Evolutionary conservation across 2,888 invertebrate species (phyloP).

Genomic region (Anarsia innoxiella): DNA sequence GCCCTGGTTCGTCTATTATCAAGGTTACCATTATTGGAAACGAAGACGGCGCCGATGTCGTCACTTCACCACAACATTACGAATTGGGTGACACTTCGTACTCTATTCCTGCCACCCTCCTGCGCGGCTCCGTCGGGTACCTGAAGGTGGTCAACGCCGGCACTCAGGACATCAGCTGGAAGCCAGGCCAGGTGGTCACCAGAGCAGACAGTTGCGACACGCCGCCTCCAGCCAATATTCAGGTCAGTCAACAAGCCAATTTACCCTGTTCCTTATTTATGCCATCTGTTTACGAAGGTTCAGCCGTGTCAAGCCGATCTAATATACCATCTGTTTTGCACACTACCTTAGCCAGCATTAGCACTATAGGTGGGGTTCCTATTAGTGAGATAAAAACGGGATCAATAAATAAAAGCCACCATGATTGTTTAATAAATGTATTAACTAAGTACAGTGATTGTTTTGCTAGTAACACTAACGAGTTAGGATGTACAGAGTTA

Average conservation of each 20-base stretch:
- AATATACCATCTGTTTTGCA: background rate
- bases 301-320: background rate
- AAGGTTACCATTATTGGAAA: slow-evolving; percentile 15
- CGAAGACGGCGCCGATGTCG: too few relatives aligned
- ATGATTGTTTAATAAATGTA: slow-evolving; percentile 10
- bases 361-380: slow-evolving; percentile 4
- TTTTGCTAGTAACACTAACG: slow-evolving; percentile 19
- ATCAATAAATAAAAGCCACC: slow-evolving; percentile 10
- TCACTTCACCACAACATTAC: slow-evolving; percentile 19
- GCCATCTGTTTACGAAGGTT: background rate
- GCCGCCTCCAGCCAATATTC: slow-evolving; percentile 4
- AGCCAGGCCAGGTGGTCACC: slow-evolving; percentile 9
- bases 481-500: slow-evolving; percentile 20
- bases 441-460: slow-evolving; percentile 13
- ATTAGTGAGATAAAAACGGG: slow-evolving; percentile 6
- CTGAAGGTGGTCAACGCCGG: slow-evolving; percentile 23
- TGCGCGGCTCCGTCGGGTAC: slow-evolving; percentile 20
- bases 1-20: slow-evolving; percentile 20
- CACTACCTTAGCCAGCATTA: slow-evolving; percentile 4
- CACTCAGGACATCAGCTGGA: slow-evolving; percentile 12
- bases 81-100: slow-evolving; percentile 21
- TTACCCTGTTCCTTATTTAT: background rate
- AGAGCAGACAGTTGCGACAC: slow-evolving; percentile 16
- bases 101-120: slow-evolving; percentile 22
- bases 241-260: slow-evolving; percentile 11